A percentile compares a stretch with the other conserved stretches of the same genome.
These are phyloP conservation scores for Nymphalis io DNA, from an alignment of 1,140 invertebrate species.

Conservation along the genomic window DNA sequence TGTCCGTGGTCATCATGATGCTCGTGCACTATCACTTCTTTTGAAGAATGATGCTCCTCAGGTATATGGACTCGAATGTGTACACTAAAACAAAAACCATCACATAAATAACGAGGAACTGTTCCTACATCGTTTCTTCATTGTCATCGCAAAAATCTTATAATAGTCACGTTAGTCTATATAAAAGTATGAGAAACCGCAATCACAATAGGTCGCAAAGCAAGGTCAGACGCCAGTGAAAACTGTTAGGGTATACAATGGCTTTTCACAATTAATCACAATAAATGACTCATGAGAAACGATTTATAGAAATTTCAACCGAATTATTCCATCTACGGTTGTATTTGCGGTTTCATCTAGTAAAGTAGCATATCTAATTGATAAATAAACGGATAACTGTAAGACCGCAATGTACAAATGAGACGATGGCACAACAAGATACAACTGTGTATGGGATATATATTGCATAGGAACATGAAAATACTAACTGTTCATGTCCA, in stretches of 20 bases:
- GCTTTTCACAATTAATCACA: slow-evolving; percentile 73
- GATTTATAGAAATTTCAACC: slow-evolving; percentile 59
- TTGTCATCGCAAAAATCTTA: slow-evolving; percentile 29
- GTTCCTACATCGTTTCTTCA: slow-evolving; percentile 20
- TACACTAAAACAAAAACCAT: slow-evolving; percentile 60
- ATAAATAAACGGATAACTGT: slow-evolving; percentile 27
- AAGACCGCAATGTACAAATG: slow-evolving; percentile 5
- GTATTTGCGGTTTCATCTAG: slow-evolving; percentile 39
- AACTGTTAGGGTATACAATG: slow-evolving; percentile 65
- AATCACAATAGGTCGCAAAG: slow-evolving; percentile 56
- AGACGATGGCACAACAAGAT: not conserved
- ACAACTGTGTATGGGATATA: slow-evolving; percentile 11
- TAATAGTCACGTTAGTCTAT: slow-evolving; percentile 33
- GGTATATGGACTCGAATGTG: slow-evolving; percentile 74
- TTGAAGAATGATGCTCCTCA: slow-evolving; percentile 63
- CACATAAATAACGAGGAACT: slow-evolving; percentile 2
- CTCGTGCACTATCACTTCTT: slow-evolving; percentile 68
- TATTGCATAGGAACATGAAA: slow-evolving; percentile 44
- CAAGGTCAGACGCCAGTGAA: slow-evolving; percentile 55
- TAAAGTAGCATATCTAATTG: slow-evolving; percentile 21
- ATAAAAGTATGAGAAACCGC: slow-evolving; percentile 34
- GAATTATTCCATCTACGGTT: slow-evolving; percentile 33
- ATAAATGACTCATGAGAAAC: slow-evolving; percentile 67
- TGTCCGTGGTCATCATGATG: slow-evolving; percentile 59
- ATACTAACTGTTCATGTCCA: slow-evolving; percentile 78